A percentile compares a stretch with the other conserved stretches of the same genome.
These are phyloP conservation scores for Poecilia picta DNA, from an alignment of 2,797 vertebrate genomes.

Conservation along the genomic window DNA sequence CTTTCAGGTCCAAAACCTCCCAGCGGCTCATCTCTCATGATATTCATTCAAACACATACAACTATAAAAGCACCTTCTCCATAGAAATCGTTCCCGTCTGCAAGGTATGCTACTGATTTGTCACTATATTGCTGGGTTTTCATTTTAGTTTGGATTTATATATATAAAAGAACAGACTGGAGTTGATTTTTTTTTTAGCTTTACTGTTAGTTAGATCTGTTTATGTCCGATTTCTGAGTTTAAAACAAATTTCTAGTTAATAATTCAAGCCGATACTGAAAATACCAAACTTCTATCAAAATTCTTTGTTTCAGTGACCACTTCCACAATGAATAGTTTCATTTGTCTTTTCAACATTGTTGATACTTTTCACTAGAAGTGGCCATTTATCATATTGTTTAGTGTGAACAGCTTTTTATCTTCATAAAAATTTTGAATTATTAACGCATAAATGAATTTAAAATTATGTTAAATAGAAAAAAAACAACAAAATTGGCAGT, in stretches of 20 bases:
- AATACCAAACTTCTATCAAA: background rate
- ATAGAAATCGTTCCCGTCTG: conserved; percentile 97
- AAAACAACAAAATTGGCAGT: too few relatives aligned
- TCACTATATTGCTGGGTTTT: background rate
- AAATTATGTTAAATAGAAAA: too few relatives aligned
- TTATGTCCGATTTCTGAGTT: background rate
- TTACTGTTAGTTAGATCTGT: background rate
- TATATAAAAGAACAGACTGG: conserved; percentile 1
- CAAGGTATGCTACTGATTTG: conserved; percentile 82
- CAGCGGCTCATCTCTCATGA: conserved; percentile 97
- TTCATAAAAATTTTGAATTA: too few relatives aligned
- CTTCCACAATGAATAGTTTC: background rate
- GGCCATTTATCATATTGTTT: too few relatives aligned
- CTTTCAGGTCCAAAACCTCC: conserved; percentile 89
- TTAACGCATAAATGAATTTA: too few relatives aligned
- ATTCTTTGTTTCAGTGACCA: background rate
- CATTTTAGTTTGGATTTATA: background rate
- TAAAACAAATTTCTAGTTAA: background rate
- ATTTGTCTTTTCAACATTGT: background rate
- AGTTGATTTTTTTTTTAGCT: background rate
- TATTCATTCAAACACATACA: conserved; percentile 93
- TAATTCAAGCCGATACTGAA: background rate
- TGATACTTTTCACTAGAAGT: too few relatives aligned
- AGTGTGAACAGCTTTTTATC: too few relatives aligned
- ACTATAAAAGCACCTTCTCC: conserved; percentile 98